These are phyloP conservation scores for Chrysemys picta DNA, from an alignment of 2,113 vertebrate species.

Conservation along the genomic window DNA sequence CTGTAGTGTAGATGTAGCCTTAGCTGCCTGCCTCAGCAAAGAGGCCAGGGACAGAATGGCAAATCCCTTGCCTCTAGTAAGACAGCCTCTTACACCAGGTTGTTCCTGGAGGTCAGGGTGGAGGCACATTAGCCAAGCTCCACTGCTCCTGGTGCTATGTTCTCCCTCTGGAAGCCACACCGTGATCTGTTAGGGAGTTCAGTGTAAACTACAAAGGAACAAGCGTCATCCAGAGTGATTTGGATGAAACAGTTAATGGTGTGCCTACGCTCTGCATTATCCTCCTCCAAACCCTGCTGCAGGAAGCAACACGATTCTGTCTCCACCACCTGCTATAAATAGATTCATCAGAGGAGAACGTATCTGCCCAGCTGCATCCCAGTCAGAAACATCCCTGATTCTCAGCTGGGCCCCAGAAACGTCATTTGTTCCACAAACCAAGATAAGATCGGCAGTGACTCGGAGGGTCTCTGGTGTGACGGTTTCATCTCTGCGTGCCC, in stretches of 20 bases:
- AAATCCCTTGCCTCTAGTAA: background rate
- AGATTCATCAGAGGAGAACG: slow-evolving; percentile 31
- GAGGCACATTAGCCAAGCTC: background rate
- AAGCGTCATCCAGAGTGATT: fast-evolving
- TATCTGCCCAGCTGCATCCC: background rate
- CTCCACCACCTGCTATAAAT: background rate
- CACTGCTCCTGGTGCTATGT: background rate
- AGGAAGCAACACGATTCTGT: background rate
- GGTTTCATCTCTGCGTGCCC: background rate
- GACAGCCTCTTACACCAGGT: background rate
- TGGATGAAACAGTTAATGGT: background rate
- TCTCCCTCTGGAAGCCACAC: background rate
- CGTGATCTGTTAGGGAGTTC: background rate
- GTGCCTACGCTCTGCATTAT: fast-evolving
- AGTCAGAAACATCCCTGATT: background rate
- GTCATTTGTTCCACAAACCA: fast-evolving
- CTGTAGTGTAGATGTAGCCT: background rate
- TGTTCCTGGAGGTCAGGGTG: background rate
- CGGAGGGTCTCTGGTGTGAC: fast-evolving
- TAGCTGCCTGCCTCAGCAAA: background rate
- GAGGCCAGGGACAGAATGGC: background rate
- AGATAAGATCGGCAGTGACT: background rate
- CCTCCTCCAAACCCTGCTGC: background rate
- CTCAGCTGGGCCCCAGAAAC: background rate
- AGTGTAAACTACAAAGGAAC: fast-evolving